Evolutionary conservation across 2,113 vertebrate species (phyloP).

Genomic region (Chaetodon auriga): DNA sequence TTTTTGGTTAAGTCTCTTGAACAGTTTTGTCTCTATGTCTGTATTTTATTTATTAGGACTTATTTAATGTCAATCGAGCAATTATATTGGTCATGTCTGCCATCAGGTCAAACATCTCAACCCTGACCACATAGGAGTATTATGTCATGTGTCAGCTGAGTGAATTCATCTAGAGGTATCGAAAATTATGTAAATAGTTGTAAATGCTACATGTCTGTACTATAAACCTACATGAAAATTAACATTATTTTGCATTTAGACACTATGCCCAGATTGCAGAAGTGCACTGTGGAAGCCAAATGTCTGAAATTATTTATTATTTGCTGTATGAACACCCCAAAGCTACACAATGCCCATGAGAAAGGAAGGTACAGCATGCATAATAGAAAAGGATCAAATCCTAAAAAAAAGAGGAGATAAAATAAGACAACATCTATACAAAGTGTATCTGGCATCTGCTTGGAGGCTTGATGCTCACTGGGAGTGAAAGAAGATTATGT

Average conservation of each 20-base stretch:
- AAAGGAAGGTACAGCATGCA: conserved; percentile 41
- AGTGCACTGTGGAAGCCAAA: conserved; percentile 67
- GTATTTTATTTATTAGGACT: neutral
- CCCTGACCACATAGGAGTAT: no score
- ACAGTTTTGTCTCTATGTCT: neutral
- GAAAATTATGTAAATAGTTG: neutral
- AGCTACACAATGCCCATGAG: conserved; percentile 63
- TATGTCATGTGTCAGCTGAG: neutral
- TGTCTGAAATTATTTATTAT: neutral
- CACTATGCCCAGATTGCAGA: conserved; percentile 66
- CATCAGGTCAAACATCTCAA: neutral
- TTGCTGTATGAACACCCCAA: conserved; percentile 33
- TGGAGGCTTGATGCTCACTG: conserved; percentile 86
- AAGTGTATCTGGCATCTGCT: conserved; percentile 84
- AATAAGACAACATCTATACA: conserved; percentile 76
- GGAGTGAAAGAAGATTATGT: conserved; percentile 94
- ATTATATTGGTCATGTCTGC: neutral
- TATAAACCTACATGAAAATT: neutral
- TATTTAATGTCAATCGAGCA: neutral
- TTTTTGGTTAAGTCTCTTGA: no score
- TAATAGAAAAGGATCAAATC: conserved; percentile 80
- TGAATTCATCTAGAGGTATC: neutral
- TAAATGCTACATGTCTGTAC: neutral
- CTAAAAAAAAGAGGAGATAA: conserved; percentile 82
- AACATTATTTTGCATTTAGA: conserved; percentile 2